Evolutionary conservation across 2,113 vertebrate genomes (phyloP).

Genomic region (Tyto alba): DNA sequence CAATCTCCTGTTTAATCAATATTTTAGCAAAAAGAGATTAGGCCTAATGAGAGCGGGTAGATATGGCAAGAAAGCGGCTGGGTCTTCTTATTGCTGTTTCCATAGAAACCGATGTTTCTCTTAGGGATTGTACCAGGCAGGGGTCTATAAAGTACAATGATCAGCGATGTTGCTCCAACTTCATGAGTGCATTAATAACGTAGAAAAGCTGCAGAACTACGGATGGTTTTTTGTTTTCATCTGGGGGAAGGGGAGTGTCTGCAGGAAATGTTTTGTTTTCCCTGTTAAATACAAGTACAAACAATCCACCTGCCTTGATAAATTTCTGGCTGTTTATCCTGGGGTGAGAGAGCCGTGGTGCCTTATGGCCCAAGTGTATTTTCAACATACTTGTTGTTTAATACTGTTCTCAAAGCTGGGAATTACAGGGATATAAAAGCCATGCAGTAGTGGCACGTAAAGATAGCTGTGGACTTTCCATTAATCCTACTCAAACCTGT

Average conservation of each 20-base stretch:
- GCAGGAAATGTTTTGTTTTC: neutral
- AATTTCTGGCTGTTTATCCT: neutral
- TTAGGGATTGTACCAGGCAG: conserved; percentile 60
- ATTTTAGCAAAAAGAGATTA: conserved; percentile 87
- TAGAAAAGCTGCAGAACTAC: neutral
- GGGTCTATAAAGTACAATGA: conserved; percentile 50
- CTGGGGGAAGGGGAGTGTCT: neutral
- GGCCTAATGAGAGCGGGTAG: conserved; percentile 74
- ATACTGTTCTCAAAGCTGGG: neutral
- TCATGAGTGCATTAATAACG: conserved; percentile 48
- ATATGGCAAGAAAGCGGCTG: conserved; percentile 72
- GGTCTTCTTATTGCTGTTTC: conserved; percentile 76
- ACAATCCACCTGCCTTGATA: neutral
- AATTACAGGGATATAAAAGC: conserved; percentile 21
- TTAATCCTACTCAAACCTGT: conserved; percentile 55
- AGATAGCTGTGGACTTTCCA: conserved; percentile 33
- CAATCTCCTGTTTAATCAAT: conserved; percentile 89
- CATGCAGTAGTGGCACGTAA: neutral
- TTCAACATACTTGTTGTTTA: neutral
- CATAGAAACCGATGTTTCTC: conserved; percentile 79
- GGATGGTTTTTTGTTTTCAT: neutral
- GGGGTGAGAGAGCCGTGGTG: fast-evolving
- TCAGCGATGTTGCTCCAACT: conserved; percentile 65
- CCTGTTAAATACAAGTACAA: neutral
- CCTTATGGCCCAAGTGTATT: neutral